Percentiles rank a stretch among this genome's conserved stretches.
These are phyloP conservation scores for Watsonalla binaria DNA, from an alignment of 2,888 invertebrate species.

Conservation along the genomic window DNA sequence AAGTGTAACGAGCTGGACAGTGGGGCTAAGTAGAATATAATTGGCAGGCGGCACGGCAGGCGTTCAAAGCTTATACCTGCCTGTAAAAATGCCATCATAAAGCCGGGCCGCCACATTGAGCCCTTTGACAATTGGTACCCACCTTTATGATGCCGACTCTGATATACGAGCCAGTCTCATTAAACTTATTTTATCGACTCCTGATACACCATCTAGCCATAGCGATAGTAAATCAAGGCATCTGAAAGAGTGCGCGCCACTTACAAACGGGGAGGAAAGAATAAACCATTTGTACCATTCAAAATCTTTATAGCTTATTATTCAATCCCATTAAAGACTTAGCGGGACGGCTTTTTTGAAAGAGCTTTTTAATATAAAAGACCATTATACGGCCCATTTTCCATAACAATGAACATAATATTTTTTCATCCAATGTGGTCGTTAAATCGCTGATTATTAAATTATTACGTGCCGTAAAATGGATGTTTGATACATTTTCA, in stretches of 20 bases:
- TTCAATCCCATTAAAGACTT: conserved; percentile 71
- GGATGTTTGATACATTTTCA: conserved; percentile 23
- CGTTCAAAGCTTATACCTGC: conserved; percentile 73
- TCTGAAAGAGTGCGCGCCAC: conserved; percentile 52
- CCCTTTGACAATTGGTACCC: conserved; percentile 75
- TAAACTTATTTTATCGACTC: conserved; percentile 74
- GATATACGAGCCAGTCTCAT: conserved; percentile 68
- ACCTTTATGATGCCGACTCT: conserved; percentile 75
- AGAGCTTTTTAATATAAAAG: conserved; percentile 61
- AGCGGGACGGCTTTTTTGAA: conserved; percentile 65
- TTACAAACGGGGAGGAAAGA: conserved; percentile 54
- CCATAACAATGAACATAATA: conserved; percentile 66
- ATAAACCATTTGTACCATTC: conserved; percentile 69
- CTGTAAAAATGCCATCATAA: conserved; percentile 77
- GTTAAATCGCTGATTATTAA: conserved; percentile 60
- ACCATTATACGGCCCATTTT: conserved; percentile 67
- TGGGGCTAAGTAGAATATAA: conserved; percentile 73
- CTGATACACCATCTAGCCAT: conserved; percentile 60
- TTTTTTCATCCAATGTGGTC: conserved; percentile 51
- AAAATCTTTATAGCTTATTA: conserved; percentile 72
- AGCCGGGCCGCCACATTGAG: conserved; percentile 71
- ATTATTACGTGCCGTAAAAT: conserved; percentile 53
- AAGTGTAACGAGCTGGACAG: conserved; percentile 38
- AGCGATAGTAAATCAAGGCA: conserved; percentile 62
- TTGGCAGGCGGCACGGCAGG: conserved; percentile 68